Conservation (phyloP, 1,140 invertebrate species). For the Heliothis subflexa region DNA sequence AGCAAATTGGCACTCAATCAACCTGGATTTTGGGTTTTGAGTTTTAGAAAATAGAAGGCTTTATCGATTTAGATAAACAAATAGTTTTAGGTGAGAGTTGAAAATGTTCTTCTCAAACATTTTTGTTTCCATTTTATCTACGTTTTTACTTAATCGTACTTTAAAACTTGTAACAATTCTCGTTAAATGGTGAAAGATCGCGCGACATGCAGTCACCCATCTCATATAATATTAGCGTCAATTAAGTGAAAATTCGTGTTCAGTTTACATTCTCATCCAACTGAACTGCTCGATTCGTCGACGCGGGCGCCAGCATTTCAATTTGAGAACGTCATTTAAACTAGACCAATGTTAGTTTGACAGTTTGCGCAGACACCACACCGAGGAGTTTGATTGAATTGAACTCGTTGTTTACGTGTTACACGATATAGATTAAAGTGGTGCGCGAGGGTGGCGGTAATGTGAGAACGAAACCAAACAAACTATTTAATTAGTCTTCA, state of each 20-base stretch:
- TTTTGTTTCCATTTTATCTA: neutral
- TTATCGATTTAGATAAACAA: neutral
- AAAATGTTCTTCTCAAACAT: too few species aligned
- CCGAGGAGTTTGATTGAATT: constrained; percentile 59
- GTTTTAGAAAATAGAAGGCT: neutral
- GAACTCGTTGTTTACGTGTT: constrained; percentile 54
- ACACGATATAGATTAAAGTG: constrained; percentile 54
- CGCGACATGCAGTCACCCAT: neutral
- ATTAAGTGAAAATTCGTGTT: constrained; percentile 55
- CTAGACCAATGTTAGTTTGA: constrained; percentile 62
- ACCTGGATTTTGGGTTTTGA: constrained; percentile 11
- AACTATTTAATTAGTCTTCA: constrained; percentile 32
- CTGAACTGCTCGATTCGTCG: constrained; percentile 53
- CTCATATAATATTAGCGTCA: constrained; percentile 33
- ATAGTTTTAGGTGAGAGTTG: neutral
- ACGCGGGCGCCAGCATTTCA: constrained; percentile 55
- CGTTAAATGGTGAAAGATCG: neutral
- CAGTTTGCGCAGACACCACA: constrained; percentile 56
- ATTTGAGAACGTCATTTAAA: constrained; percentile 64
- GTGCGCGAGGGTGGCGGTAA: neutral
- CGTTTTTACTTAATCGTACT: neutral
- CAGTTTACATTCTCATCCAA: constrained; percentile 30
- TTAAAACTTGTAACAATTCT: neutral
- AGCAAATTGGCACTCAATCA: constrained; percentile 8
- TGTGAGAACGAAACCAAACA: constrained; percentile 27